These are phyloP conservation scores for Pterobdella sp. DNA, from an alignment of 2,888 invertebrate genomes.

Conservation along the genomic window DNA sequence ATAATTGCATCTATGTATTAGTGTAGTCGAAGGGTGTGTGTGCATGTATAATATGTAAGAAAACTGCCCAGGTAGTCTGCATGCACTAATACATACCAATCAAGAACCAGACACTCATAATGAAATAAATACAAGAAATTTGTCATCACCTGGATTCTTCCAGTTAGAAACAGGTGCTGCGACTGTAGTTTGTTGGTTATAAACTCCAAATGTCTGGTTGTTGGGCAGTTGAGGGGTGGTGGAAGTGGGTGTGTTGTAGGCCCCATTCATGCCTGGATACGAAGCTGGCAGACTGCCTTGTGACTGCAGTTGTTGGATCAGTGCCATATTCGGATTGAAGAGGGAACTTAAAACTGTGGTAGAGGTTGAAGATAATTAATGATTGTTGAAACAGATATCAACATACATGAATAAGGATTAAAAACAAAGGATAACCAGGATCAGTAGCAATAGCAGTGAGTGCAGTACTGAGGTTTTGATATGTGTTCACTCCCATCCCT, in stretches of 20 bases:
- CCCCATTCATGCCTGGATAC: background rate
- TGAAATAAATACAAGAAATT: too few species aligned
- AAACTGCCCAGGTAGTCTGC: too few species aligned
- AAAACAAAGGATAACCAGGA: conserved; percentile 13
- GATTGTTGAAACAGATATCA: conserved; percentile 1
- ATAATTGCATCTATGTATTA: too few species aligned
- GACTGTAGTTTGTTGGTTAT: background rate
- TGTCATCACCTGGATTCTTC: conserved; percentile 25
- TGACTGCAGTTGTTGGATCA: conserved; percentile 26
- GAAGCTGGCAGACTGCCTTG: background rate
- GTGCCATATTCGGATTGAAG: conserved; percentile 27
- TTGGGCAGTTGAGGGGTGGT: background rate
- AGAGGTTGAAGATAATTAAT: background rate
- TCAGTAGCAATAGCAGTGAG: conserved; percentile 28
- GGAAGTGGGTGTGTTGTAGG: background rate
- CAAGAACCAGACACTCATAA: too few species aligned
- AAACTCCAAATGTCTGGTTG: background rate
- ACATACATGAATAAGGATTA: background rate
- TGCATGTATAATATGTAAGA: too few species aligned
- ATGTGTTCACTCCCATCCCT: conserved; percentile 4
- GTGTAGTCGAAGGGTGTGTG: too few species aligned
- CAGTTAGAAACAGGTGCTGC: conserved; percentile 10
- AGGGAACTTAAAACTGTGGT: conserved; percentile 23
- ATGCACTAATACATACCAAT: too few species aligned
- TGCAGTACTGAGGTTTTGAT: conserved; percentile 26